Percentiles rank a stretch among this genome's conserved stretches.
Conservation (phyloP, 2,797 vertebrate genomes). For the Harpagifer antarcticus region DNA sequence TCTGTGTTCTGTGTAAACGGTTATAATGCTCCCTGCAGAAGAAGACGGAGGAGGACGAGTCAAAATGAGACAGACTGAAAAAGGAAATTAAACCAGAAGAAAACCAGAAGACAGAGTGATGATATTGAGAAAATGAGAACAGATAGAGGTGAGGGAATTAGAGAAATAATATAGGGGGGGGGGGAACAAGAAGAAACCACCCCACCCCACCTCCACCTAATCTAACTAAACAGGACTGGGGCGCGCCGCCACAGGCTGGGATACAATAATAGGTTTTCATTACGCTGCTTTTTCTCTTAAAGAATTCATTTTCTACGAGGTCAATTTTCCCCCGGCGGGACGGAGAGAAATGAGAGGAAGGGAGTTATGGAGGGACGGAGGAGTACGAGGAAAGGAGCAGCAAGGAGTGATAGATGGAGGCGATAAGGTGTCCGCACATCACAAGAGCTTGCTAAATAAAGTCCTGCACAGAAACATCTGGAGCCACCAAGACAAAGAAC, state of each 20-base stretch:
- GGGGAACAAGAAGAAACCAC: slow-evolving; percentile 15
- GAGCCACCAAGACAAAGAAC: slow-evolving; percentile 16
- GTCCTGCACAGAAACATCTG: slow-evolving; percentile 22
- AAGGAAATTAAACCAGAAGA: slow-evolving; percentile 77
- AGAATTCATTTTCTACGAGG: slow-evolving; percentile 87
- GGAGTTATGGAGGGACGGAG: slow-evolving; percentile 11
- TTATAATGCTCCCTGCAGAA: slow-evolving; percentile 34
- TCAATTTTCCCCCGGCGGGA: slow-evolving; percentile 72
- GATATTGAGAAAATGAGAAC: slow-evolving; percentile 51
- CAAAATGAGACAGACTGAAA: slow-evolving; percentile 35
- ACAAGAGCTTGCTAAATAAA: slow-evolving; percentile 28
- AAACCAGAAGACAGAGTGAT: slow-evolving; percentile 58
- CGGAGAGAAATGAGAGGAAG: too few relatives aligned
- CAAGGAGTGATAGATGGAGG: background rate
- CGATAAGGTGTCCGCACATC: slow-evolving; percentile 3
- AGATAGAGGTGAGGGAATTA: slow-evolving; percentile 64
- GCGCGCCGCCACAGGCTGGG: slow-evolving; percentile 67
- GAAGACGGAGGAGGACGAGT: slow-evolving; percentile 12
- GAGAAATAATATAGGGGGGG: slow-evolving; percentile 61
- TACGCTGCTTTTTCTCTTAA: slow-evolving; percentile 83
- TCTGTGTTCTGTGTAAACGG: slow-evolving; percentile 33
- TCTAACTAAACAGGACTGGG: slow-evolving; percentile 72
- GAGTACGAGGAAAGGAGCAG: background rate
- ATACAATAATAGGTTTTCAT: slow-evolving; percentile 84
- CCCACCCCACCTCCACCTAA: slow-evolving; percentile 42